Evolutionary conservation across 2,888 invertebrate species (phyloP), one percentile per base, ranked within the genome.

Genomic region (Sepiola atlantica): DNA sequence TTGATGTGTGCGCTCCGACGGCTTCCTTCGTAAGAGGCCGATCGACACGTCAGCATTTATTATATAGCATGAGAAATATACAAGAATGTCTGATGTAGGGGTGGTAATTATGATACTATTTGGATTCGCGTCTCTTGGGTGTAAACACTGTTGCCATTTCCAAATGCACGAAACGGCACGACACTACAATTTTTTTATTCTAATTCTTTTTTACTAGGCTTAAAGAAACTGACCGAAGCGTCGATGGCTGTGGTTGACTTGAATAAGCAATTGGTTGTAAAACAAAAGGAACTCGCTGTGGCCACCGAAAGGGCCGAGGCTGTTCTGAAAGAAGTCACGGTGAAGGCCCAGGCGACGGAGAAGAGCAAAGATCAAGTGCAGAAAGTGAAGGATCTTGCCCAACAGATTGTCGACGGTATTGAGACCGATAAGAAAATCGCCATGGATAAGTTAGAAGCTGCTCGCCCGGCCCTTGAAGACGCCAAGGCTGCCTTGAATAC

Each of bases 271-370:
- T 97, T 99, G 94, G 98, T 98, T 95, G 97, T 98, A 77, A 99
- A 98, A 98, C 99, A 99, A 95, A 98, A 98, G 95, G 98, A 98
- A 96, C 98, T 99, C 95, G 98, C 98, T 45, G 98, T 98, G 92
- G 99, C 99, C n/a, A 98, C 98, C 32, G 98, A 98, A 77, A 98
- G 98, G 97, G 99, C 99, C 3, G 98, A 99, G 97, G 98, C 98
- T 95, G 97, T 97, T 54, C 96, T 97, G 57, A 97, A 97, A 94
- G 97, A 97, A 95, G 97, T 97, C 92, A 97, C 97, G 21, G 95
- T 96, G 21, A 97, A 97, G 95, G 97, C 97, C 55, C 96, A 97
- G 95, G 97, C 97, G 45, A 97, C 97, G 12, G 97, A 97, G 95
- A 97, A 97, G 95, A 97, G 97, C 94, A 97, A 97, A 95, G 97